Conservation (phyloP, 2,113 vertebrate genomes). For the Alligator sinensis region DNA sequence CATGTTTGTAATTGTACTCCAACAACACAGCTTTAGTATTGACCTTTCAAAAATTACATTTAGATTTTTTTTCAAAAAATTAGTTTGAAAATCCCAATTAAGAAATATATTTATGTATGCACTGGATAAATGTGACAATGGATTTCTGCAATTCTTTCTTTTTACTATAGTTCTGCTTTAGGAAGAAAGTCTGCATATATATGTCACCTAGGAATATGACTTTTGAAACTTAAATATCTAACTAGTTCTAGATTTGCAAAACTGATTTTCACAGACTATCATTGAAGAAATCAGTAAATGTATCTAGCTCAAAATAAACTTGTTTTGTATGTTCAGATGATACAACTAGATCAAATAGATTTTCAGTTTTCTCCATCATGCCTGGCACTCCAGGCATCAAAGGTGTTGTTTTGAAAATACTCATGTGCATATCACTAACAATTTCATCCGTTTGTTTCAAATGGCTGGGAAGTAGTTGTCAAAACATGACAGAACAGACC, state of each 20-base stretch:
- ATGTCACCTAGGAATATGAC: not conserved
- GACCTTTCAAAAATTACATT: too few species aligned
- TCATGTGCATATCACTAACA: not conserved
- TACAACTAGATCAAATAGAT: not conserved
- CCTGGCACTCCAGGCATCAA: not conserved
- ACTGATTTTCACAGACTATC: not conserved
- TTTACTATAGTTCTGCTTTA: too few species aligned
- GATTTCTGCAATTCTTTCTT: too few species aligned
- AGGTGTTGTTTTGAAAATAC: not conserved
- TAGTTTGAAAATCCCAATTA: too few species aligned
- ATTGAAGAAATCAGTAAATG: not conserved
- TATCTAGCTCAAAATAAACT: not conserved
- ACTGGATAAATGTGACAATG: too few species aligned
- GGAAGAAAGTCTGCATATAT: not conserved
- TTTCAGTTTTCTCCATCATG: not conserved
- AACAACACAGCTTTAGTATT: too few species aligned
- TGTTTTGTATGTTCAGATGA: not conserved
- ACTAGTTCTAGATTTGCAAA: not conserved
- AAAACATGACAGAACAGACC: not conserved
- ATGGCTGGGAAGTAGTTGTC: not conserved
- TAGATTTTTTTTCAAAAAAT: too few species aligned
- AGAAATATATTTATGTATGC: too few species aligned
- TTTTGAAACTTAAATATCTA: not conserved
- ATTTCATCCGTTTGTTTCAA: not conserved
- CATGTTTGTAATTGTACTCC: too few species aligned